These are phyloP conservation scores for Brachymystax lenok DNA, from an alignment of 2,797 vertebrate genomes.

Conservation along the genomic window DNA sequence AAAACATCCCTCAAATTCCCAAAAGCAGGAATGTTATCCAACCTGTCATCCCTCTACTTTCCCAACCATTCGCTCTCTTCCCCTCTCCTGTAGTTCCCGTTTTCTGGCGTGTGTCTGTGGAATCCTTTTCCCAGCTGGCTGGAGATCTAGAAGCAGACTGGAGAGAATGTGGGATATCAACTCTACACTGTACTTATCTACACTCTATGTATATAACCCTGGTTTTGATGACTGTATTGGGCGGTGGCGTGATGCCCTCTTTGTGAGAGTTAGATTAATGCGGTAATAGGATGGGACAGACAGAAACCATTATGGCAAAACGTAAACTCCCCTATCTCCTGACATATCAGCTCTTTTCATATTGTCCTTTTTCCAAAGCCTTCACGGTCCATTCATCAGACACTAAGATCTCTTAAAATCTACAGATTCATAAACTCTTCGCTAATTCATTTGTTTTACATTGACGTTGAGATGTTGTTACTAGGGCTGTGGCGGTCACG, in stretches of 20 bases:
- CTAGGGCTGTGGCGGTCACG: too few species aligned
- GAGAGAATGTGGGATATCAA: neutral
- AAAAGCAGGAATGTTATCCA: slow-evolving; percentile 10
- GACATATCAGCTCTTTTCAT: neutral
- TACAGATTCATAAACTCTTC: neutral
- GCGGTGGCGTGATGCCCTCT: neutral
- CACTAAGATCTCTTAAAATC: neutral
- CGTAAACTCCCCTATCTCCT: neutral
- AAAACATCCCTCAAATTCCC: neutral
- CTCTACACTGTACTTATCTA: neutral
- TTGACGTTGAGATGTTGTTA: too few species aligned
- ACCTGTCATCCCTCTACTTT: neutral
- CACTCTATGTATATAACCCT: neutral
- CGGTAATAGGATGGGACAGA: neutral
- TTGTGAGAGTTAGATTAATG: neutral
- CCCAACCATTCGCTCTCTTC: neutral
- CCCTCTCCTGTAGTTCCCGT: neutral
- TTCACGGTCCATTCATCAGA: neutral
- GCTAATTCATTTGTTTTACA: too few species aligned
- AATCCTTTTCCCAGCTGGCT: neutral
- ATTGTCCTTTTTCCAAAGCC: neutral
- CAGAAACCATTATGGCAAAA: neutral
- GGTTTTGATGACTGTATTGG: neutral
- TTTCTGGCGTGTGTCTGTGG: neutral
- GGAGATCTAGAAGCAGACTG: neutral